phyloP scores from a whole-genome alignment of 1,140 invertebrate genomes.

The Ceratosolen solmsi region DNA sequence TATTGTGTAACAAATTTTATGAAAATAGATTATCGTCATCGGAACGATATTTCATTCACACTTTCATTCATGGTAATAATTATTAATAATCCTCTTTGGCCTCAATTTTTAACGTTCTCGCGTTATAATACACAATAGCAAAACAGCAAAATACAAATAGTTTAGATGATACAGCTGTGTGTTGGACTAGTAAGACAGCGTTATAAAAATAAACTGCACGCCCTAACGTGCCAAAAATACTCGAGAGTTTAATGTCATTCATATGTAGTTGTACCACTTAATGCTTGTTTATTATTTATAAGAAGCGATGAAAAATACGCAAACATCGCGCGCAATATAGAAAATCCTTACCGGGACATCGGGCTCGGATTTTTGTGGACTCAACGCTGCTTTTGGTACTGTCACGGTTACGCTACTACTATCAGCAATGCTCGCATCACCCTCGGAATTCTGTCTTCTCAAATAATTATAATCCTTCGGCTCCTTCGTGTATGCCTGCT shows the following conservation, averaged over 20 bases:
- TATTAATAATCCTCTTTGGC: too few relatives aligned
- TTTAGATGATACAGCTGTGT: neutral
- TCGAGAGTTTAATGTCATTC: neutral
- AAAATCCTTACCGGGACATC: constrained; percentile 67
- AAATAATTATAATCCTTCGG: constrained; percentile 62
- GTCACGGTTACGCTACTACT: neutral
- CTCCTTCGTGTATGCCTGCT: constrained; percentile 57
- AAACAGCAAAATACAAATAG: neutral
- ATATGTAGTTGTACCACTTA: neutral
- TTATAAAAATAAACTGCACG: constrained; percentile 5
- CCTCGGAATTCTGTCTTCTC: constrained; percentile 69
- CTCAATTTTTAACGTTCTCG: too few relatives aligned
- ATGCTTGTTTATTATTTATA: neutral
- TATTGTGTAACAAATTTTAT: too few relatives aligned
- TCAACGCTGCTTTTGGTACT: neutral
- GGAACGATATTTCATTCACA: too few relatives aligned
- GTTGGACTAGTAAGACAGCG: neutral
- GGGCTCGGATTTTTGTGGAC: constrained; percentile 64
- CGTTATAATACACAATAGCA: neutral
- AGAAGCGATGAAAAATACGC: neutral
- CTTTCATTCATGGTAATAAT: too few relatives aligned
- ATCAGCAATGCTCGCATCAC: constrained; percentile 59
- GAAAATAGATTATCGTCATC: neutral
- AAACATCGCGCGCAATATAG: neutral
- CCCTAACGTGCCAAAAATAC: neutral